Evolutionary conservation across 2,888 invertebrate genomes (phyloP), one percentile per base, ranked within the genome.

Genomic region (Pseudococcus jackbeardsleyi): DNA sequence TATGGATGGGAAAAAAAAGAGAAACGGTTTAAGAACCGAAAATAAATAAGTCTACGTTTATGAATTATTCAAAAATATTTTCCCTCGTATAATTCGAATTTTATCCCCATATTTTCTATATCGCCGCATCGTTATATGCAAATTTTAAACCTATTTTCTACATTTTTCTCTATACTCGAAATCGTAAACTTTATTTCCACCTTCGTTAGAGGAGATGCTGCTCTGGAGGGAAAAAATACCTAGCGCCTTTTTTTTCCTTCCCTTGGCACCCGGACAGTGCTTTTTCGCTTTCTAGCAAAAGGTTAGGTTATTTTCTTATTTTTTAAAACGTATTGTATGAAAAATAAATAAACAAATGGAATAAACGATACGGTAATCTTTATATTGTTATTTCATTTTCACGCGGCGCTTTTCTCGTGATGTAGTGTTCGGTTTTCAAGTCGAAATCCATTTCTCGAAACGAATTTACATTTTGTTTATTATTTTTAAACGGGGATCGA

Each of bases 11-110:
- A 77, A 77, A 17, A 77, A 77, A 33, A 77, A 33, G 77, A 33
- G 22, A 39, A 77, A 77, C 8, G 22, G 33, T 39, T 77, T 17
- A 33, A 39, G 17, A 77, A 50, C 77, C 39, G 77, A 77, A 77
- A 77, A 39, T 77, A 39, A 77, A 77, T 77, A 77, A 77, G 77
- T 77, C 77, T 77, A 77, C 77, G 77, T 26, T 77, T 77, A 77
- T 77, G 77, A 77, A 77, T 77, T 33, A 77, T 77, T 77, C 77
- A 33, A 77, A 77, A 77, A 77, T 77, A 77, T 77, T 77, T 33
- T 77, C 77, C 15, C 33, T 77, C 77, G 50, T 17, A 50, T 50
- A 50, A 77, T 77, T 77, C 77, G 33, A 33, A 77, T 77, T 77
- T 77, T 77, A 77, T 33, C 77, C 33, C 39, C 39, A 77, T 26